phyloP scores from a whole-genome alignment of 2,888 invertebrate genomes.

The Diarsia brunnea region DNA sequence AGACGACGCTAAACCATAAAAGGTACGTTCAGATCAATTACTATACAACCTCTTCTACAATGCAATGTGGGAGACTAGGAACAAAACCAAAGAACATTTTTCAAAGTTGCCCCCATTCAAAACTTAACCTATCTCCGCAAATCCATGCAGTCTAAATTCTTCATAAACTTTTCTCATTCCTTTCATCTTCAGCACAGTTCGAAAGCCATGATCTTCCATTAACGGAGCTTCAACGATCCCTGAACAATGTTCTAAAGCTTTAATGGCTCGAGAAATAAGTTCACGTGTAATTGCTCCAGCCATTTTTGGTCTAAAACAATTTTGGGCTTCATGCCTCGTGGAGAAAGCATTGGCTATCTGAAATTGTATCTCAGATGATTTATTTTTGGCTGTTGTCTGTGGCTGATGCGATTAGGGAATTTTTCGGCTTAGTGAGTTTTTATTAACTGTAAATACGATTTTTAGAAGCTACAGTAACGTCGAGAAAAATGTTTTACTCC shows the following conservation, averaged over 20 bases:
- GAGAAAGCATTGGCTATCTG: constrained; percentile 54
- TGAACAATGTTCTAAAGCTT: constrained; percentile 67
- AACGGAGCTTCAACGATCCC: constrained; percentile 65
- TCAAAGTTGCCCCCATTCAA: background rate
- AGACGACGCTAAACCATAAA: constrained; percentile 19
- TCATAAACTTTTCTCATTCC: constrained; percentile 59
- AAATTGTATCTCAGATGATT: constrained; percentile 60
- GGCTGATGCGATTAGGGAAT: constrained; percentile 12
- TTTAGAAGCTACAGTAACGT: background rate
- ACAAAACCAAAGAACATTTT: background rate
- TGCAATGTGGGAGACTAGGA: background rate
- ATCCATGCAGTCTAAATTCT: constrained; percentile 55
- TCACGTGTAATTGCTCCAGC: constrained; percentile 70
- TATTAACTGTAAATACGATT: background rate
- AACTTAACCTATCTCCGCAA: constrained; percentile 32
- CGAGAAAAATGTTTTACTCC: background rate
- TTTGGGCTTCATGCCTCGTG: constrained; percentile 47
- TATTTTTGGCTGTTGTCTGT: constrained; percentile 44
- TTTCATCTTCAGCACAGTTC: constrained; percentile 51
- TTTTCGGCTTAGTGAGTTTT: constrained; percentile 22
- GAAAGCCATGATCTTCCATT: constrained; percentile 59
- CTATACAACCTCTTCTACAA: background rate
- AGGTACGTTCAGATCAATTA: constrained; percentile 27
- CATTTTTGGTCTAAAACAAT: constrained; percentile 58
- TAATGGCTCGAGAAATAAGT: constrained; percentile 75